A percentile compares a stretch with the other conserved stretches of the same genome.
Evolutionary conservation across 1,140 invertebrate genomes (phyloP).

Genomic region (Apis florea): DNA sequence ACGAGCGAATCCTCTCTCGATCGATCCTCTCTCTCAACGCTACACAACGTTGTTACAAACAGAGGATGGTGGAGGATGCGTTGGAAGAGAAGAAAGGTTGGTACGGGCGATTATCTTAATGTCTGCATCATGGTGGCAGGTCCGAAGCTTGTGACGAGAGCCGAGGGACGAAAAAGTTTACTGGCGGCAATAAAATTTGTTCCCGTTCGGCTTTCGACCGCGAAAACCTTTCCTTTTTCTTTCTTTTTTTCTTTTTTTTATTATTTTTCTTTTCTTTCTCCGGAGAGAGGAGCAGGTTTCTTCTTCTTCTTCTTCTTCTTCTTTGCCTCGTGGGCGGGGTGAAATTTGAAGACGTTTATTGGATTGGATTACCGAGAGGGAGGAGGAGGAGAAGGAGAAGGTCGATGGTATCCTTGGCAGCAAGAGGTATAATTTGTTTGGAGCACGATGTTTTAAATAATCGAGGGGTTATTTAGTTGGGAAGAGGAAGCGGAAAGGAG

Average conservation of each 20-base stretch:
- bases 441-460: background rate
- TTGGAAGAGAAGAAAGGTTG: slow-evolving; percentile 8
- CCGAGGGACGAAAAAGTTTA: slow-evolving; percentile 32
- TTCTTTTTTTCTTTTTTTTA: background rate
- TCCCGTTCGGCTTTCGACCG: slow-evolving; percentile 11
- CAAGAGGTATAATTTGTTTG: background rate
- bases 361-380: background rate
- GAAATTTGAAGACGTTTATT: background rate
- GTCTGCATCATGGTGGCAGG: slow-evolving; percentile 53
- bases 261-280: background rate
- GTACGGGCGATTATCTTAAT: slow-evolving; percentile 61
- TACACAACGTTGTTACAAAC: too few species aligned
- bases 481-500: background rate
- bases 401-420: background rate
- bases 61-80: background rate
- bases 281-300: background rate
- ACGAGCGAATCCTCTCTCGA: slow-evolving; percentile 23
- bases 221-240: background rate
- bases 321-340: too few species aligned
- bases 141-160: slow-evolving; percentile 19
- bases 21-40: background rate
- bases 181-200: slow-evolving; percentile 35
- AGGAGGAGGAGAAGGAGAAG: too few species aligned
- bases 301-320: background rate
- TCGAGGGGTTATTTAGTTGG: background rate